phyloP scores from a whole-genome alignment of 2,888 invertebrate genomes.

The Bellardia pandia region DNA sequence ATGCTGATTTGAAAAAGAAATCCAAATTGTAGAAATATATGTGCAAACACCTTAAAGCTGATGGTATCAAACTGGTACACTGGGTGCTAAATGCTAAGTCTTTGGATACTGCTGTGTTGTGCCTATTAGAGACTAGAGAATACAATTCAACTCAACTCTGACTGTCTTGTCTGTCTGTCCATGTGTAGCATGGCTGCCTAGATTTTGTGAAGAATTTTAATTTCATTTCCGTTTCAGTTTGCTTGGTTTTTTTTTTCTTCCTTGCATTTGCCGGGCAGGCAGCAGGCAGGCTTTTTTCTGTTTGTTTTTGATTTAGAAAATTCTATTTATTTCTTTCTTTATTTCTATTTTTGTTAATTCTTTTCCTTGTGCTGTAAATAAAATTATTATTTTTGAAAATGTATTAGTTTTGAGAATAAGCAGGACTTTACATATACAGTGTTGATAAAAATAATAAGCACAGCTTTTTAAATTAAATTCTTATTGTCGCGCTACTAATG shows the following conservation, averaged over 20 bases:
- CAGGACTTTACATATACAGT: neutral
- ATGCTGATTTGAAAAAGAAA: conserved; percentile 33
- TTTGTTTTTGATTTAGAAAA: conserved; percentile 47
- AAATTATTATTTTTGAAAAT: conserved; percentile 53
- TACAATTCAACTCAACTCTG: neutral
- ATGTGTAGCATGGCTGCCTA: neutral
- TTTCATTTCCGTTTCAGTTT: conserved; percentile 68
- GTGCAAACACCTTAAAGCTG: conserved; percentile 64
- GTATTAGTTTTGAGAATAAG: neutral
- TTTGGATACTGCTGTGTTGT: neutral
- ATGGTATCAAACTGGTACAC: neutral
- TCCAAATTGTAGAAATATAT: conserved; percentile 49
- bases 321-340: conserved; percentile 5
- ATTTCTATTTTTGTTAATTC: neutral
- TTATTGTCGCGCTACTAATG: too few relatives aligned
- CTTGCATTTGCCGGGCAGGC: conserved; percentile 23
- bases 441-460: neutral
- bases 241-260: conserved; percentile 4
- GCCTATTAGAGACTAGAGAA: neutral
- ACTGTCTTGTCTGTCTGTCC: neutral
- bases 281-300: conserved; percentile 12
- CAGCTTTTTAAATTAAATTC: too few relatives aligned
- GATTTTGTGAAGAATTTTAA: conserved; percentile 67
- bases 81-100: conserved; percentile 26
- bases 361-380: conserved; percentile 42